Base-by-base conservation (phyloP, 1,140 invertebrate genomes). In the Spodoptera frugiperda region DNA sequence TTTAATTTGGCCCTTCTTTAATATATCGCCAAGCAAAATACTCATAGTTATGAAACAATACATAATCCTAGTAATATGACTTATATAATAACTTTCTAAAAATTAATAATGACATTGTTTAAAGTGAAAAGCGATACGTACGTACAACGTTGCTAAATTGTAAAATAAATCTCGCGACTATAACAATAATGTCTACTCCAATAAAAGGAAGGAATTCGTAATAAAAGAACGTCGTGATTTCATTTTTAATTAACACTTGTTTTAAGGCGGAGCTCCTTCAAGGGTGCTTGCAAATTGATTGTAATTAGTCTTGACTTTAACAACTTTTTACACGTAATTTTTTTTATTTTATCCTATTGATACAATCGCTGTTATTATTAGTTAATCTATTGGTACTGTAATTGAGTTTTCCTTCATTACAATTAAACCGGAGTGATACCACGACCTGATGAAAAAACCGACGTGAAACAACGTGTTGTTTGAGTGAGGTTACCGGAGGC, bases 261-360 rank as follows among this genome's bases (percentile, higher is more conserved):
- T 55, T 39, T 12, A 53, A 49, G 25, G 19, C n/a, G 49, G 17
- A 71, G n/a, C 39, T 19, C 4, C 8, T 9, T 53, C 12, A 55
- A 55, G 49, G 68, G 68, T 44, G 19, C 51, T 51, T 25, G n/a
- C 44, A 39, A 71, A 71, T 71, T 65, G 44, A 71, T 71, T 39
- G 68, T 71, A 55, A 71, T 71, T 71, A 71, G 25, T 71, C 49
- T 55, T 44, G 68, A 21, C 25, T 71, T 71, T 14, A 55, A 33
- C 3, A 12, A 25, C 30, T 46, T 70, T 49, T 46, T 55, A 55
- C 51, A 54, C 30, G 46, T 54, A n/a, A 55, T 54, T 8, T 30
- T 33, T 30, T 51, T 30, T 17, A 14, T 49, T 25, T 2, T 14
- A 15, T 15, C 33, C n/a, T 15, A 30, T 30, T 44, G 3, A 11